A percentile compares a stretch with the other conserved stretches of the same genome.
Evolutionary conservation across 2,113 vertebrate species (phyloP).

Genomic region (Protobothrops mucrosquamatus): DNA sequence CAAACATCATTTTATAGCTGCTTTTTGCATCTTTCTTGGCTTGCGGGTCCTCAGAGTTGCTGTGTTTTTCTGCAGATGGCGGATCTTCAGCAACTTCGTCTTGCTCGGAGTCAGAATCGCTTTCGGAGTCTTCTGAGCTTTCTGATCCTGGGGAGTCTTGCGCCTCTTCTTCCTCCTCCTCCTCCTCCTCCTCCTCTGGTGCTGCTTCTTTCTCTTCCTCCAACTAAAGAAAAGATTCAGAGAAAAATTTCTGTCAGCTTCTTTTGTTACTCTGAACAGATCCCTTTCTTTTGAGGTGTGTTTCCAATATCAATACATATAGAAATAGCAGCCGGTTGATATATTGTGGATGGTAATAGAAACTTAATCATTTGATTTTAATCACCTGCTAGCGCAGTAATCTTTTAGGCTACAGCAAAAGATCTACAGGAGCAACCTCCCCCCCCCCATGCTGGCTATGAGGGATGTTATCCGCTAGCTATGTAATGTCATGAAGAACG

Average conservation of each 20-base stretch:
- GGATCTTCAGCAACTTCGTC: constrained; percentile 70
- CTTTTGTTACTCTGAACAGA: background rate
- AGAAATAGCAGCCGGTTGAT: background rate
- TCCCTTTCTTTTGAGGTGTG: background rate
- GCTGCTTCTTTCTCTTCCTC: constrained; percentile 68
- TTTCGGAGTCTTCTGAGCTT: constrained; percentile 74
- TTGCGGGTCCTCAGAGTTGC: constrained; percentile 68
- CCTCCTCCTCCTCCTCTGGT: constrained; percentile 38
- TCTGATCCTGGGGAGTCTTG: constrained; percentile 69
- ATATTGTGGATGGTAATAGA: background rate
- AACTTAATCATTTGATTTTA: background rate
- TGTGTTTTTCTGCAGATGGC: constrained; percentile 67
- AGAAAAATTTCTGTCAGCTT: background rate
- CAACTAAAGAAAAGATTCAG: constrained; percentile 59
- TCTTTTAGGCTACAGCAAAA: background rate
- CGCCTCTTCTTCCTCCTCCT: constrained; percentile 35
- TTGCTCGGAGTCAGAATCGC: constrained; percentile 69
- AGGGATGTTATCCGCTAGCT: too few species aligned
- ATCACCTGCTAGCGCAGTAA: background rate
- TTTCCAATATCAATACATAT: background rate
- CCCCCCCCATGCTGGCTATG: background rate
- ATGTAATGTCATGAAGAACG: background rate
- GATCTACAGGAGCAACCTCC: background rate
- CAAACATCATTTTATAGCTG: constrained; percentile 84
- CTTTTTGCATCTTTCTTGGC: constrained; percentile 76